phyloP scores from a whole-genome alignment of 2,797 vertebrate species.

The Aselliscus stoliczkanus region DNA sequence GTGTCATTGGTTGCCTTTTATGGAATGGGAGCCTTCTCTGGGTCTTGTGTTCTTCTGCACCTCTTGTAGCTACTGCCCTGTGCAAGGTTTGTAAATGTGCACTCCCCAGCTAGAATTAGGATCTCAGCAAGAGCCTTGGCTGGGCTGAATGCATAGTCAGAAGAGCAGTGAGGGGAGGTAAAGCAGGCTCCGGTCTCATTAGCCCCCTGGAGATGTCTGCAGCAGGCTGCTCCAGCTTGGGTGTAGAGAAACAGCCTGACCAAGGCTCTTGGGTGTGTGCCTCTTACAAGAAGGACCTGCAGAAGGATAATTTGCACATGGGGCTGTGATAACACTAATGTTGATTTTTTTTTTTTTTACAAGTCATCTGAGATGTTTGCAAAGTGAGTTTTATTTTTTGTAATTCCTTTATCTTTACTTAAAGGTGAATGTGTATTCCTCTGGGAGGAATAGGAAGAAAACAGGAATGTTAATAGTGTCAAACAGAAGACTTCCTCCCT shows the following conservation, averaged over 20 bases:
- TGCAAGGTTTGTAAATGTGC: not conserved
- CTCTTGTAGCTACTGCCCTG: not conserved
- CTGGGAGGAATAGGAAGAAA: constrained; percentile 88
- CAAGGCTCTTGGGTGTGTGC: constrained; percentile 72
- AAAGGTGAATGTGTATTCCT: constrained; percentile 89
- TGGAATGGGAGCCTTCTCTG: not conserved
- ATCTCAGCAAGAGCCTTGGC: not conserved
- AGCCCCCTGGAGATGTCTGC: constrained; percentile 10
- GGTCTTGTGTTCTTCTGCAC: not conserved
- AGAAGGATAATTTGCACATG: constrained; percentile 81
- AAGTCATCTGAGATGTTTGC: constrained; percentile 84
- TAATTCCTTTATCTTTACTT: constrained; percentile 87
- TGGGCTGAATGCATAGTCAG: not conserved
- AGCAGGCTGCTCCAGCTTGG: constrained; percentile 51
- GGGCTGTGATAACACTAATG: constrained; percentile 81
- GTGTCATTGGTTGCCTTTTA: constrained; percentile 56
- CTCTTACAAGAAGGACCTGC: constrained; percentile 73
- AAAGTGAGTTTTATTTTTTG: constrained; percentile 86
- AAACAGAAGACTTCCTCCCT: constrained; percentile 86
- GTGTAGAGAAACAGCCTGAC: not conserved
- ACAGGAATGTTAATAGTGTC: constrained; percentile 85
- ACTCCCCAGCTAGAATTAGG: not conserved
- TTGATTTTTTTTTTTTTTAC: constrained; percentile 85
- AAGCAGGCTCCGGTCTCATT: not conserved
- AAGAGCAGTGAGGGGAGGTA: not conserved